A percentile compares a stretch with the other conserved stretches of the same genome.
These are phyloP conservation scores for Zophobas morio DNA, from an alignment of 1,140 invertebrate species.

Conservation along the genomic window DNA sequence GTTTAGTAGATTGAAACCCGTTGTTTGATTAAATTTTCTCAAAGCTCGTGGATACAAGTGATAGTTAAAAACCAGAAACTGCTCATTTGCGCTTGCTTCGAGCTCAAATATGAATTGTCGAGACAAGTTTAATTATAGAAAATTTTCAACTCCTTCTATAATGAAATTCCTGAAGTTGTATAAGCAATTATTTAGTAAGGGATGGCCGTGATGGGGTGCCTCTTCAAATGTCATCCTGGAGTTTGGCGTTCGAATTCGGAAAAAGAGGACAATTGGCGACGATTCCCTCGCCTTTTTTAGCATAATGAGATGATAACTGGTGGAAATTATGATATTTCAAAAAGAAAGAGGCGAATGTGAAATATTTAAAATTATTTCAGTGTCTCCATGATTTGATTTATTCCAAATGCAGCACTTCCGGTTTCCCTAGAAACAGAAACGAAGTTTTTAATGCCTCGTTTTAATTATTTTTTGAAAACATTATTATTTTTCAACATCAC, in stretches of 20 bases:
- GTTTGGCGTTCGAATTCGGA: neutral
- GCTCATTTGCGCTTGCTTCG: no score
- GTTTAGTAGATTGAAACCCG: conserved; percentile 1
- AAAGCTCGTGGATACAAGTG: neutral
- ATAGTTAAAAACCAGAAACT: no score
- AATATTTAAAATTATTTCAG: no score
- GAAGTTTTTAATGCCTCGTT: no score
- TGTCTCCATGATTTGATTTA: no score
- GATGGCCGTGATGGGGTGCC: neutral
- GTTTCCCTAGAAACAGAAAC: no score
- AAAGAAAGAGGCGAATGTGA: no score
- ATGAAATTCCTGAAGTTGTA: conserved; percentile 5
- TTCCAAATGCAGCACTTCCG: no score
- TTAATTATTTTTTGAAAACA: no score
- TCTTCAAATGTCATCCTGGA: neutral
- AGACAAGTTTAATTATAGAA: conserved; percentile 4
- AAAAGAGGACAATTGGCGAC: neutral
- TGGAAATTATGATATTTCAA: no score
- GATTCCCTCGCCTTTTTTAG: neutral
- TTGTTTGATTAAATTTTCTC: neutral
- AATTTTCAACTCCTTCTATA: neutral
- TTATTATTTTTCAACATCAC: no score
- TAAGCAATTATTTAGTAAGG: neutral
- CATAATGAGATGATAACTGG: no score
- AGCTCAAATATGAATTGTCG: neutral